These are phyloP conservation scores for Barbus barbus DNA, from an alignment of 2,113 vertebrate species.

Conservation along the genomic window DNA sequence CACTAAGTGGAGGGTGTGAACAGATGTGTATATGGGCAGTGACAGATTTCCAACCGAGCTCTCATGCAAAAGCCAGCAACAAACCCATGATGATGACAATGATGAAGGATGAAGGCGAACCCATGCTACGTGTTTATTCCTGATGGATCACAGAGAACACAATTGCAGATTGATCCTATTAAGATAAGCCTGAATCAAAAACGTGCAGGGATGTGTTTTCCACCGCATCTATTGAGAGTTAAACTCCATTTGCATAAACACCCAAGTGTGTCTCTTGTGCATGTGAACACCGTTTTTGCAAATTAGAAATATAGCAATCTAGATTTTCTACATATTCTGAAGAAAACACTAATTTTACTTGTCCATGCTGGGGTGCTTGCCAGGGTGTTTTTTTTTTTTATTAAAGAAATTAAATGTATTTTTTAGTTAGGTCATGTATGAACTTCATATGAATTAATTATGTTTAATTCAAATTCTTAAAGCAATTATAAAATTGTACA, in stretches of 20 bases:
- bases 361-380: not conserved
- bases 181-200: conserved; percentile 38
- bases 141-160: conserved; percentile 34
- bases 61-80: conserved; percentile 56
- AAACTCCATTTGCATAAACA: conserved; percentile 20
- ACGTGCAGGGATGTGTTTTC: conserved; percentile 8
- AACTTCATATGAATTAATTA: not conserved
- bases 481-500: no score
- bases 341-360: not conserved
- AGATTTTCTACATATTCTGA: not conserved
- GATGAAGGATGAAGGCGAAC: conserved; percentile 68
- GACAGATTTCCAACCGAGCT: conserved; percentile 81
- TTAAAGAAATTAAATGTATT: no score
- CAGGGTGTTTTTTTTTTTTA: not conserved
- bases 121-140: conserved; percentile 41
- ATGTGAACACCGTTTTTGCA: not conserved
- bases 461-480: not conserved
- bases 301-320: not conserved
- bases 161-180: conserved; percentile 49
- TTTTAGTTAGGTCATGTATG: no score
- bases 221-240: not conserved
- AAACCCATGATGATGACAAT: conserved; percentile 72
- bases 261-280: not conserved
- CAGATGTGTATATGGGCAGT: conserved; percentile 84
- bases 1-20: conserved; percentile 85